Evolutionary conservation across 2,113 vertebrate species (phyloP).

Genomic region (Microcebus jonahi): DNA sequence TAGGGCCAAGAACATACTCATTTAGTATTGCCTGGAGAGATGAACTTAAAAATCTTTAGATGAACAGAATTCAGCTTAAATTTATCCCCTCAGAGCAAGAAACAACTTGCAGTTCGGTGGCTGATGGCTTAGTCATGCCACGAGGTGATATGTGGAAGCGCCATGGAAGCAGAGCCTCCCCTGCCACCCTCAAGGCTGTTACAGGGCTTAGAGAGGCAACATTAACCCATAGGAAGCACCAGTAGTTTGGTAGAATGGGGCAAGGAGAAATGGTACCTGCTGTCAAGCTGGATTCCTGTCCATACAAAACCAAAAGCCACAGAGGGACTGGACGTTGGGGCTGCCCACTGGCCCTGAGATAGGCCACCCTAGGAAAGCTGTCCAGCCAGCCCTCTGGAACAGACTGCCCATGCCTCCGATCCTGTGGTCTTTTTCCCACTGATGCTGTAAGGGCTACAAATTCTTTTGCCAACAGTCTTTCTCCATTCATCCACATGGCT

Average conservation of each 20-base stretch:
- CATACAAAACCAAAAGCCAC: not conserved
- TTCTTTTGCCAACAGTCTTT: not conserved
- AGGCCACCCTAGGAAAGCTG: not conserved
- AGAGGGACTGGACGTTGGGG: not conserved
- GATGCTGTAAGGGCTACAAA: not conserved
- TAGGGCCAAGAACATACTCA: slow-evolving; percentile 59
- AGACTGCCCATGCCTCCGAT: not conserved
- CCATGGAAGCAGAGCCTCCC: not conserved
- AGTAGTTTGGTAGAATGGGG: not conserved
- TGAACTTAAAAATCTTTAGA: slow-evolving; percentile 45
- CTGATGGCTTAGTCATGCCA: not conserved
- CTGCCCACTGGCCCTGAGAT: not conserved
- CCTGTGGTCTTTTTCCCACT: not conserved
- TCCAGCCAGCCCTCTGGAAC: not conserved
- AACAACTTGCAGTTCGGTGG: not conserved
- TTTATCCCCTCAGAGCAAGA: not conserved
- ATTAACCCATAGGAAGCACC: too few species aligned
- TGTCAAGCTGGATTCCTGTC: not conserved
- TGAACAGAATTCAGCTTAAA: slow-evolving; percentile 40
- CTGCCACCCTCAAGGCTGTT: not conserved
- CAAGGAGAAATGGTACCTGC: not conserved
- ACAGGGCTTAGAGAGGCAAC: not conserved
- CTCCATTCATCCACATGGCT: not conserved
- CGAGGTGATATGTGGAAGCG: rapidly evolving
- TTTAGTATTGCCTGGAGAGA: slow-evolving; percentile 59